phyloP scores from a whole-genome alignment of 1,140 invertebrate genomes.

The Drosophila repleta region DNA sequence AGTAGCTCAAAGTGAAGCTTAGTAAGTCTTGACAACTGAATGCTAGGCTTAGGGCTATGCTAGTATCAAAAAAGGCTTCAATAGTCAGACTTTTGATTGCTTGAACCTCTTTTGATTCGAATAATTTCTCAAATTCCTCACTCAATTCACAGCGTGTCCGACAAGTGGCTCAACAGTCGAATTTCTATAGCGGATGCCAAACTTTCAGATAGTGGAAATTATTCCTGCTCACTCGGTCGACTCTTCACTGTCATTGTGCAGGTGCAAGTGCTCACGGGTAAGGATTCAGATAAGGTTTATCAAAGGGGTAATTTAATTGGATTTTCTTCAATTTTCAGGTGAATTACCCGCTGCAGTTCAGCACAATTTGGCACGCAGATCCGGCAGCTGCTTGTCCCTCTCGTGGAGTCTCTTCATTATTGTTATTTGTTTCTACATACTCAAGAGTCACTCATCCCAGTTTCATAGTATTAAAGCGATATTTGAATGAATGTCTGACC shows the following conservation, averaged over 20 bases:
- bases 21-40: too few species aligned
- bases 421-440: conserved; percentile 37
- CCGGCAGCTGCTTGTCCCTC: conserved; percentile 7
- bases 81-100: too few species aligned
- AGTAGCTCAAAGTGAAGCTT: neutral
- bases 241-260: conserved; percentile 83
- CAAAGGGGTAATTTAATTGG: neutral
- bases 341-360: conserved; percentile 84
- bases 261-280: conserved; percentile 84
- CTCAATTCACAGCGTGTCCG: conserved; percentile 67
- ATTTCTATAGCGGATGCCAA: conserved; percentile 82
- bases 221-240: conserved; percentile 82
- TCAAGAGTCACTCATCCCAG: conserved; percentile 9
- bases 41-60: too few species aligned
- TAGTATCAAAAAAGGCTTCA: too few species aligned
- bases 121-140: too few species aligned
- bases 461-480: conserved; percentile 9
- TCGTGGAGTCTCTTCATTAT: conserved; percentile 40
- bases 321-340: conserved; percentile 49
- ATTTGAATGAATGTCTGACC: conserved; percentile 9
- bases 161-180: conserved; percentile 76
- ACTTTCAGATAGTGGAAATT: conserved; percentile 82
- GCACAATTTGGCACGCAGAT: conserved; percentile 63
- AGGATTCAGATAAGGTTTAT: too few species aligned
- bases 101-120: too few species aligned